Evolutionary conservation across 2,113 vertebrate species (phyloP).

Genomic region (Ursus arctos): DNA sequence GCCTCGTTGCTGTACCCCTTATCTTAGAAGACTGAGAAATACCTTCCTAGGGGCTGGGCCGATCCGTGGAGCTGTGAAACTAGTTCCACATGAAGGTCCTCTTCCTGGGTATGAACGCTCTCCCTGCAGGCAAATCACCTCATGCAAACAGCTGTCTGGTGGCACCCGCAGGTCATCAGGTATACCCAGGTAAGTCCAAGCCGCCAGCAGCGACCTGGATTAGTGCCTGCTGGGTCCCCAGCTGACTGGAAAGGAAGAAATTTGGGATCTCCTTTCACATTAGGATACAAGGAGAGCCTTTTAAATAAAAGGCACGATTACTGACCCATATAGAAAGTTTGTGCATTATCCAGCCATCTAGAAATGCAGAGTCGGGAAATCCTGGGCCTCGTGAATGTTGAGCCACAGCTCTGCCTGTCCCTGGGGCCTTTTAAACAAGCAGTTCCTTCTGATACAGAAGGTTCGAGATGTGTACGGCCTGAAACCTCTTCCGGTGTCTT

Average conservation of each 20-base stretch:
- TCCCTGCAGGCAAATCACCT: slow-evolving; percentile 16
- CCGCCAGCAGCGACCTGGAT: background rate
- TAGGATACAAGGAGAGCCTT: background rate
- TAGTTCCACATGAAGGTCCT: background rate
- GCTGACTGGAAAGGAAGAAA: background rate
- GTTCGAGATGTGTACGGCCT: background rate
- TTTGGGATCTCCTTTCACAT: background rate
- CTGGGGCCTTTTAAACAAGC: background rate
- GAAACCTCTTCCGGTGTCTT: background rate
- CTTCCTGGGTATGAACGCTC: background rate
- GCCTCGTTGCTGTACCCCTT: background rate
- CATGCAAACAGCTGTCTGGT: background rate
- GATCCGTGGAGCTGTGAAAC: background rate
- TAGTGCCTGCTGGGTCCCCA: background rate
- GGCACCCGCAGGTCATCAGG: background rate
- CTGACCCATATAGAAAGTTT: background rate
- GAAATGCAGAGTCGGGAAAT: background rate
- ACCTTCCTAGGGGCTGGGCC: background rate
- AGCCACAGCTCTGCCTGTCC: background rate
- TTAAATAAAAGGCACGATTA: background rate
- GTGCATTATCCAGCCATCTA: background rate
- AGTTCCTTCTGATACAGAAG: background rate
- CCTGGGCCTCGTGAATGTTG: background rate
- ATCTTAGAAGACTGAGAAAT: background rate
- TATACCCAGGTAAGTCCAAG: background rate